phyloP scores from a whole-genome alignment of 2,888 invertebrate species.

The Trichogramma evanescens region DNA sequence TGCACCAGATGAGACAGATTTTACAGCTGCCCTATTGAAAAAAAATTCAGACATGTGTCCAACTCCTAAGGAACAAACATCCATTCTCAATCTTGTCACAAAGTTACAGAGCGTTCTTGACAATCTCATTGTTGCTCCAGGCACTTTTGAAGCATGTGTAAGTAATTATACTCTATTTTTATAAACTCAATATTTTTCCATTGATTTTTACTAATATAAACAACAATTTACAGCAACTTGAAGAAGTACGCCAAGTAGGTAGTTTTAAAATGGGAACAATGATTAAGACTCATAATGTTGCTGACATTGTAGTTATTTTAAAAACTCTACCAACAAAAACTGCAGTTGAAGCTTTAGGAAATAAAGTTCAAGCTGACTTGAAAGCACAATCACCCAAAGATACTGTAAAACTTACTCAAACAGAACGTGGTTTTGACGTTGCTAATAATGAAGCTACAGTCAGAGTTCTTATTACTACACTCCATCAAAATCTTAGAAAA shows the following conservation, averaged over 20 bases:
- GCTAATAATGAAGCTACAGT: constrained; percentile 79
- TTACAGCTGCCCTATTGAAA: constrained; percentile 86
- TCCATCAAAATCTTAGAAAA: constrained; percentile 88
- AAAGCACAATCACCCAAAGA: constrained; percentile 63
- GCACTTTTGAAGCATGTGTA: constrained; percentile 91
- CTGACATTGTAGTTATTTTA: constrained; percentile 92
- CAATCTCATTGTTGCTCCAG: constrained; percentile 88
- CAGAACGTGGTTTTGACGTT: constrained; percentile 82
- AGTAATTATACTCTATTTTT: constrained; percentile 47
- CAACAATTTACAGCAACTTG: constrained; percentile 61
- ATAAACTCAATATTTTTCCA: background rate
- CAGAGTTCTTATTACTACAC: constrained; percentile 84
- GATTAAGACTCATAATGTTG: constrained; percentile 90
- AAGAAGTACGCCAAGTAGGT: constrained; percentile 94
- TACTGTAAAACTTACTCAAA: constrained; percentile 52
- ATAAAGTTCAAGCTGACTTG: constrained; percentile 80
- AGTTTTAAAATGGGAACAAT: constrained; percentile 98
- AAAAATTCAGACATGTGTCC: constrained; percentile 89
- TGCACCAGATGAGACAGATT: constrained; percentile 73
- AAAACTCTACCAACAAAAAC: constrained; percentile 95
- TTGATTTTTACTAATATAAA: background rate
- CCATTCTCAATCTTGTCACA: constrained; percentile 86
- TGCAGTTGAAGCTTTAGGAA: constrained; percentile 85
- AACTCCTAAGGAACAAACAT: constrained; percentile 81
- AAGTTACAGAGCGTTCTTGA: constrained; percentile 93